Percentiles rank a stretch among this genome's conserved stretches.
phyloP scores from a whole-genome alignment of 1,140 invertebrate genomes.

The Trissolcus basalis region DNA sequence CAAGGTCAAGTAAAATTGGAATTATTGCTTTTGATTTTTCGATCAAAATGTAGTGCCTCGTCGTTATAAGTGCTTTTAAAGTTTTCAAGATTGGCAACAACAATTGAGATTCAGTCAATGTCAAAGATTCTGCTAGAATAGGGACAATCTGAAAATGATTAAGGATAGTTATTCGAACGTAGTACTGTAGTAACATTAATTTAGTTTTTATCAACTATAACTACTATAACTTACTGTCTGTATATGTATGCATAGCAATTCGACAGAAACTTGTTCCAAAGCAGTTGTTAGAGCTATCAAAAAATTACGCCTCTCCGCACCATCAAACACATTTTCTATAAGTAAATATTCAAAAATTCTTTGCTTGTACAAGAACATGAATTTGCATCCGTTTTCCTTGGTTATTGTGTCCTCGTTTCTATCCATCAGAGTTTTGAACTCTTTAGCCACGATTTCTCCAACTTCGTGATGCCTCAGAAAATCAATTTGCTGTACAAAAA shows the following conservation, averaged over 20 bases:
- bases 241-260: conserved; percentile 80
- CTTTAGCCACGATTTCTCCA: conserved; percentile 60
- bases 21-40: conserved; percentile 81
- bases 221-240: conserved; percentile 74
- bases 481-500: conserved; percentile 60
- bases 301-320: conserved; percentile 77
- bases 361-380: conserved; percentile 78
- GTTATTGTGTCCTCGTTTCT: conserved; percentile 64
- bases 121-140: conserved; percentile 80
- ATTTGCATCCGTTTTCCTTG: conserved; percentile 66
- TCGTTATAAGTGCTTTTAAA: conserved; percentile 78
- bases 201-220: conserved; percentile 6
- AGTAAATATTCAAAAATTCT: conserved; percentile 80
- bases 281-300: conserved; percentile 80
- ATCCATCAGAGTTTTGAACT: conserved; percentile 64
- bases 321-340: conserved; percentile 69
- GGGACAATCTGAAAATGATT: conserved; percentile 80
- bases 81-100: conserved; percentile 78
- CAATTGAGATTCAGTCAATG: conserved; percentile 78
- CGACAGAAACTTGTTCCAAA: conserved; percentile 79
- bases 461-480: conserved; percentile 62
- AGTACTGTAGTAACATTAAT: neutral
- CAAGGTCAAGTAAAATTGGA: conserved; percentile 80
- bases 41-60: conserved; percentile 77
- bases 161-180: too few species aligned